A percentile compares a stretch with the other conserved stretches of the same genome.
Evolutionary conservation across 2,797 vertebrate species (phyloP).

Genomic region (Pseudochirops corinnae): DNA sequence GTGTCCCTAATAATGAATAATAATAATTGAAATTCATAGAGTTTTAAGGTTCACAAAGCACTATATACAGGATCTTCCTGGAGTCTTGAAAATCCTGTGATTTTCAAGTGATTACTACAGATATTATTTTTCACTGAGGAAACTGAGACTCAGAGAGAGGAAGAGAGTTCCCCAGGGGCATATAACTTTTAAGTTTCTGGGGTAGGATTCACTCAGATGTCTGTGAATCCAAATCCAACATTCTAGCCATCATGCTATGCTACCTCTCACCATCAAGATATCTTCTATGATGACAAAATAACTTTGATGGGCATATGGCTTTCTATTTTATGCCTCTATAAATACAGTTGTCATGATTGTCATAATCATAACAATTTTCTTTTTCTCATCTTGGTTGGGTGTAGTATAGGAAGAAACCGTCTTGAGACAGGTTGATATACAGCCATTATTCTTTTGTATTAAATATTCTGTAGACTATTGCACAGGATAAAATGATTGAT

Average conservation of each 20-base stretch:
- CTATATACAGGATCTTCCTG: not conserved
- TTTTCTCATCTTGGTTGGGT: not conserved
- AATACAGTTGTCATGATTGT: not conserved
- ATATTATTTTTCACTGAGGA: not conserved
- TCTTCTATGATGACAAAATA: not conserved
- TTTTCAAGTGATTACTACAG: not conserved
- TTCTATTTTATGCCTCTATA: not conserved
- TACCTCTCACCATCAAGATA: not conserved
- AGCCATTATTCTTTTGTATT: not conserved
- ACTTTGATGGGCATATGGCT: not conserved
- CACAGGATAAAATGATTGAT: not conserved
- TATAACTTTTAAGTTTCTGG: not conserved
- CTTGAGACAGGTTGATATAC: not conserved
- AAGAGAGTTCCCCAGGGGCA: not conserved
- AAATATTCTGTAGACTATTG: constrained; percentile 1
- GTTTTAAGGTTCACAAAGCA: not conserved
- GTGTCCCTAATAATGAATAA: not conserved
- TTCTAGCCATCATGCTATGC: not conserved
- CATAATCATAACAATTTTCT: not conserved
- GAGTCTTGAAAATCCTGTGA: not conserved
- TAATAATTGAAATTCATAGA: not conserved
- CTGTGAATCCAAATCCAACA: not conserved
- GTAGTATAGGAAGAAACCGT: not conserved
- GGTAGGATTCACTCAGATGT: not conserved
- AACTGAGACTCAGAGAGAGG: not conserved